A percentile compares a stretch with the other conserved stretches of the same genome.
phyloP scores from a whole-genome alignment of 35 echinoderm and acorn worm species.

The Ptychodera flava region DNA sequence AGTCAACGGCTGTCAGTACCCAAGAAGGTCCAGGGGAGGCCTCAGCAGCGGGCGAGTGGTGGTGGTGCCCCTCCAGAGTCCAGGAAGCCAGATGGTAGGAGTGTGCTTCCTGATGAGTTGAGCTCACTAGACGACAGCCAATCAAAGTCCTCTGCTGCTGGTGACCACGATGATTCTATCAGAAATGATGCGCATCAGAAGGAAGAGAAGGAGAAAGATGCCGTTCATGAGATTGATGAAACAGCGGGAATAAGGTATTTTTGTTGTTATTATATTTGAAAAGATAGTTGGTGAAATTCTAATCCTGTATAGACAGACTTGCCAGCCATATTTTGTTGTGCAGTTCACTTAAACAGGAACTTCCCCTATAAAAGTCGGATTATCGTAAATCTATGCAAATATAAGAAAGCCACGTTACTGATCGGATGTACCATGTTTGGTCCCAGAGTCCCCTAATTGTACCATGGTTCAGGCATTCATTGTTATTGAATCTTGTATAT shows the following conservation, averaged over 20 bases:
- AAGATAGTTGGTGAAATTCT: no score
- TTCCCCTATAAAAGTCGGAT: no score
- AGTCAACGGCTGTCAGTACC: conserved; percentile 3
- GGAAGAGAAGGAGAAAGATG: not conserved
- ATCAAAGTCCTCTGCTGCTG: not conserved
- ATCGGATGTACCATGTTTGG: no score
- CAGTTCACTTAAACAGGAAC: no score
- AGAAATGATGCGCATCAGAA: not conserved
- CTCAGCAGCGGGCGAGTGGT: not conserved
- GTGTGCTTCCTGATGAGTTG: not conserved
- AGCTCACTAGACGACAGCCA: not conserved
- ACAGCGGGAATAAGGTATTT: not conserved
- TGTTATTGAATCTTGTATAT: no score
- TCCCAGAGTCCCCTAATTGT: no score
- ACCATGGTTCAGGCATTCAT: no score
- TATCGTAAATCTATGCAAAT: no score
- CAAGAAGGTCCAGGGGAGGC: not conserved
- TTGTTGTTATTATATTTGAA: no score
- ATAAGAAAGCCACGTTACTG: no score
- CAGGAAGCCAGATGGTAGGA: not conserved
- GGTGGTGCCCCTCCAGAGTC: not conserved
- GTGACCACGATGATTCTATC: not conserved
- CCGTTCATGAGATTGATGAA: conserved; percentile 7
- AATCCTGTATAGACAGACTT: no score
- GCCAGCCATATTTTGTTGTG: no score